These are phyloP conservation scores for Hippopotamyrus pictus DNA, from an alignment of 2,797 vertebrate species.

Conservation along the genomic window DNA sequence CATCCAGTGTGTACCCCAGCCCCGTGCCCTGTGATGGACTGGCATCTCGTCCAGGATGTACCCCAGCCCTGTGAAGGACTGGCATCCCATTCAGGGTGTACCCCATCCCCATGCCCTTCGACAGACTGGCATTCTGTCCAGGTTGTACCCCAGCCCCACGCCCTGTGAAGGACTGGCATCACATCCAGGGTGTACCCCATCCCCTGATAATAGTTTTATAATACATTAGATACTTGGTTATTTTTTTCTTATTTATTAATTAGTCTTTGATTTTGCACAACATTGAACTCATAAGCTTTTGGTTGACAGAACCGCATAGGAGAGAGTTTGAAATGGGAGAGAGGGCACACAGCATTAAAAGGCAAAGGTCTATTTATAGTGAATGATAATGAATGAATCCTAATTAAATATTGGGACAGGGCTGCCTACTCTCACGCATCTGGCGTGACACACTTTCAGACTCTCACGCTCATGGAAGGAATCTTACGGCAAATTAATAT, in stretches of 20 bases:
- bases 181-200: neutral
- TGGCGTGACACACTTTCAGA: too few species aligned
- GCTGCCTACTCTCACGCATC: too few species aligned
- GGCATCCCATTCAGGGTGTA: neutral
- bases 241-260: neutral
- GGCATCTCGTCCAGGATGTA: too few species aligned
- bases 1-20: too few species aligned
- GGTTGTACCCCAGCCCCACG: too few species aligned
- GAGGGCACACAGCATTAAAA: neutral
- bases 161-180: too few species aligned
- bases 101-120: neutral
- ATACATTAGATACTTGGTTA: neutral
- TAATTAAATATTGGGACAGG: neutral
- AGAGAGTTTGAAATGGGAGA: neutral
- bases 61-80: too few species aligned
- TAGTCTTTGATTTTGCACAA: neutral
- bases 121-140: too few species aligned
- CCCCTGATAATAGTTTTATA: neutral
- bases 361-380: neutral
- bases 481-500: too few species aligned
- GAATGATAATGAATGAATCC: neutral
- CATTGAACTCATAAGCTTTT: neutral
- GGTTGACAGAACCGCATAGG: neutral
- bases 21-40: too few species aligned
- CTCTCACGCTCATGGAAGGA: too few species aligned